Conservation (phyloP, 1,140 invertebrate species). For the Araneus ventricosus region DNA sequence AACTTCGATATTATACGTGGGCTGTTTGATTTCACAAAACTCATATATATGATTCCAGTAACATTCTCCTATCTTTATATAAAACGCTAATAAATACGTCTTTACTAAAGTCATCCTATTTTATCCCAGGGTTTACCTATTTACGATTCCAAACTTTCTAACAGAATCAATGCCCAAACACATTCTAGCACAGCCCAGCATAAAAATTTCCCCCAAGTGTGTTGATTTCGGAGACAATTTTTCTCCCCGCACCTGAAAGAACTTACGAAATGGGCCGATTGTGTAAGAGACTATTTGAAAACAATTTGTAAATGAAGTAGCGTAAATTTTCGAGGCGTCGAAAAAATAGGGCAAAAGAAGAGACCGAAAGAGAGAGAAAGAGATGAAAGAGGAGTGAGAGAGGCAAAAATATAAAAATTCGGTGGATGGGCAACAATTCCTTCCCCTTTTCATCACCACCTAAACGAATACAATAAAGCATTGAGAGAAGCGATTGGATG, state of each 20-base stretch:
- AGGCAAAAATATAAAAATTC: background rate
- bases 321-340: background rate
- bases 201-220: background rate
- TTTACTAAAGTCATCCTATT: too few relatives aligned
- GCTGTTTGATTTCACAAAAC: too few relatives aligned
- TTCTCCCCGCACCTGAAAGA: background rate
- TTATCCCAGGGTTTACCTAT: too few relatives aligned
- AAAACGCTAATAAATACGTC: too few relatives aligned
- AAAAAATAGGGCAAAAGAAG: slow-evolving; percentile 16
- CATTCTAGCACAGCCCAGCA: background rate
- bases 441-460: slow-evolving; percentile 69
- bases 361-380: slow-evolving; percentile 3
- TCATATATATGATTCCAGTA: too few relatives aligned
- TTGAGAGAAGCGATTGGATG: slow-evolving; percentile 67
- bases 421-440: slow-evolving; percentile 59
- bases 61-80: too few relatives aligned
- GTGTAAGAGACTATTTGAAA: slow-evolving; percentile 47
- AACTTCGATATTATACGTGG: too few relatives aligned
- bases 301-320: slow-evolving; percentile 60
- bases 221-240: background rate
- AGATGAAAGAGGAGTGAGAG: background rate
- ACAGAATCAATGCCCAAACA: background rate
- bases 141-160: too few relatives aligned
- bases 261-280: slow-evolving; percentile 2
- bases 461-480: slow-evolving; percentile 71